Evolutionary conservation across 2,888 invertebrate genomes (phyloP).

Genomic region (Matsumyia berberina): DNA sequence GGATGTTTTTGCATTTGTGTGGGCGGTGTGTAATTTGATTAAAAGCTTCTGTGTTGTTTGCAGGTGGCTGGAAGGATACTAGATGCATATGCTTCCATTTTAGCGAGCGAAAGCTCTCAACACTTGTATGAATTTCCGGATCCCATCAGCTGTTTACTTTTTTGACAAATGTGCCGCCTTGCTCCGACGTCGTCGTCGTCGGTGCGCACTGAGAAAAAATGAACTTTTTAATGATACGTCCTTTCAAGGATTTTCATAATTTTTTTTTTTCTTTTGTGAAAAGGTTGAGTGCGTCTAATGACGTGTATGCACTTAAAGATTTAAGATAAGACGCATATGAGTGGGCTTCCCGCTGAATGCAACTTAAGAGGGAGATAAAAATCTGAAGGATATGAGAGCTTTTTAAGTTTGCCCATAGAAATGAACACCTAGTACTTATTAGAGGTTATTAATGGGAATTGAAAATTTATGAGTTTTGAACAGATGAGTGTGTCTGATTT

Average conservation of each 20-base stretch:
- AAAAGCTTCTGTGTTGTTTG: constrained; percentile 55
- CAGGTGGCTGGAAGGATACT: constrained; percentile 25
- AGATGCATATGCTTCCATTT: constrained; percentile 23
- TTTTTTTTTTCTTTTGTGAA: constrained; percentile 11
- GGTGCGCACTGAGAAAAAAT: constrained; percentile 10
- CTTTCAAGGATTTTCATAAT: constrained; percentile 12
- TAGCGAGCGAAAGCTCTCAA: constrained; percentile 49
- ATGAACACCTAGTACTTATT: constrained; percentile 42
- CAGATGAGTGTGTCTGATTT: constrained; percentile 11
- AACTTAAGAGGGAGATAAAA: constrained; percentile 39
- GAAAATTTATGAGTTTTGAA: constrained; percentile 29
- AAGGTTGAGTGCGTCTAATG: constrained; percentile 28
- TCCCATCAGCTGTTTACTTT: constrained; percentile 62
- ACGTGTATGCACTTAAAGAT: constrained; percentile 55
- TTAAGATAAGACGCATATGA: constrained; percentile 34
- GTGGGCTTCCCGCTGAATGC: constrained; percentile 27
- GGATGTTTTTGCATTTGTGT: constrained; percentile 17
- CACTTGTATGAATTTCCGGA: constrained; percentile 74
- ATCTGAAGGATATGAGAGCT: constrained; percentile 36
- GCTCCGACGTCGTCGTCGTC: not conserved
- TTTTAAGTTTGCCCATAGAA: constrained; percentile 20
- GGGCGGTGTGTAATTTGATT: constrained; percentile 64
- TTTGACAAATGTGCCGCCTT: constrained; percentile 34
- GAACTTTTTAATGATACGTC: constrained; percentile 13
- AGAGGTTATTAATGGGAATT: constrained; percentile 45